Evolutionary conservation across 2,113 vertebrate genomes (phyloP).

Genomic region (Osmerus mordax): DNA sequence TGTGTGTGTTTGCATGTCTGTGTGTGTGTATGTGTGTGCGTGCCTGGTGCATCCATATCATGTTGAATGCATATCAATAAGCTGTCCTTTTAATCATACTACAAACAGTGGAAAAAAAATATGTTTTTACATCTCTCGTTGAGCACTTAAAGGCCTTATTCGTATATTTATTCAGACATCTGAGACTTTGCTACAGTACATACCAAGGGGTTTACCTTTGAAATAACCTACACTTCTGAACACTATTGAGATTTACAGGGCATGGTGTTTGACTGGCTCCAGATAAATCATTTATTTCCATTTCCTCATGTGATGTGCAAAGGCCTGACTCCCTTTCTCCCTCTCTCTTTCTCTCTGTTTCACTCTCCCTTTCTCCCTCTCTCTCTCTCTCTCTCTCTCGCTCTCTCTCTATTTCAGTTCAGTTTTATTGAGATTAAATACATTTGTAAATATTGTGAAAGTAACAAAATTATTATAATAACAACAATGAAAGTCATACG

Average conservation of each 20-base stretch:
- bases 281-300: constrained; percentile 1
- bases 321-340: background rate
- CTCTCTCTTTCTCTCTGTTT: too few relatives aligned
- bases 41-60: background rate
- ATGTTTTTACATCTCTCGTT: background rate
- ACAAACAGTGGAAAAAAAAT: background rate
- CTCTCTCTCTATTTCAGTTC: too few relatives aligned
- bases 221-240: background rate
- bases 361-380: too few relatives aligned
- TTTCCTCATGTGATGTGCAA: background rate
- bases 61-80: constrained; percentile 6
- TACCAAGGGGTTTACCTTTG: background rate
- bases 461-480: too few relatives aligned
- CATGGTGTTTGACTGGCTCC: background rate
- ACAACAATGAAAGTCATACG: too few relatives aligned
- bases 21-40: background rate
- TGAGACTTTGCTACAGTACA: too few relatives aligned
- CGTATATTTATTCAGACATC: too few relatives aligned
- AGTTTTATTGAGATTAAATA: too few relatives aligned
- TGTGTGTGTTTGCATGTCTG: background rate
- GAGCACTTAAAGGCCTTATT: background rate
- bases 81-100: background rate
- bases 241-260: background rate
- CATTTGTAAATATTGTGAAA: too few relatives aligned
- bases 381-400: too few relatives aligned